Evolutionary conservation across 2,113 vertebrate genomes (phyloP), one percentile per base, ranked within the genome.

Genomic region (Thunnus maccoyii): DNA sequence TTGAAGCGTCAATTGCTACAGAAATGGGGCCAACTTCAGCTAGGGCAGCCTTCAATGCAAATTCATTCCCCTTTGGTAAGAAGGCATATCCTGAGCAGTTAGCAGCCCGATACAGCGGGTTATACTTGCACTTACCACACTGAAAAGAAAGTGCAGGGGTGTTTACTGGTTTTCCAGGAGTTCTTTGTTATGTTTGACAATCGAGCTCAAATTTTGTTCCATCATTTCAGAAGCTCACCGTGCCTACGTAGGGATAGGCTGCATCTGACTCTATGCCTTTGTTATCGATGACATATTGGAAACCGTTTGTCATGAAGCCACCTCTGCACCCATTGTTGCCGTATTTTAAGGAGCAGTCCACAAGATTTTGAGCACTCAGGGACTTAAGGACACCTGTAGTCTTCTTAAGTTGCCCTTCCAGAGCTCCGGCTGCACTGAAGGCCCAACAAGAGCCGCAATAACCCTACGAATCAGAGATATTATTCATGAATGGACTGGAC

Each of bases 1-100:
- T 92, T 0, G 87, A 87, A 1, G 96, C 95, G 0, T 98, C 96
- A 3, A 98, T 91, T 22, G 81, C 97, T 0, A 97, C 96, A 0
- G 97, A 95, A 46, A 98, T 91, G 0, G 97, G 97, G 0, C 97
- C 97, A 0, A 96, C 27, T 0, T 16, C 90, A 64, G 94, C 96
- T 11, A 98, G 54, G 0, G 93, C 94, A 0, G 87, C 88, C 60
- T 93, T 91, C 20, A 98, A 78, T 0, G 85, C 91, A 0, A 55
- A 72, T 54, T 98, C 97, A 0, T 94, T 76, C 0, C 91, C 94
- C 0, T 2, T 1, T 0, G 93, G 94, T 16, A 97, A 70, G 72
- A 94, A 86, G 0, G 10, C 54, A 3, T 95, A 97, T 0, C 71
- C 81, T 0, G 94, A 93, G 82, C 97, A 98, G 3, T 95, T 95